Evolutionary conservation across 2,113 vertebrate species (phyloP).

Genomic region (Oryctolagus cuniculus): mOryCun1.1 NC_091447.1:25285501-25286000

Average conservation of each 20-base stretch:
- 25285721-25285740: constrained; percentile 34
- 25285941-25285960: background rate
- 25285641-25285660: constrained; percentile 7
- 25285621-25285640: background rate
- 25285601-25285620: constrained; percentile 11
- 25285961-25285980: background rate
- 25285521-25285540: background rate
- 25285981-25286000: background rate
- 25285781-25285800: background rate
- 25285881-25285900: background rate
- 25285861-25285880: background rate
- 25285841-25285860: background rate
- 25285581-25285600: background rate
- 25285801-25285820: background rate
- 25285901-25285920: background rate
- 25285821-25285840: background rate
- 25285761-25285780: background rate
- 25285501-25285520: background rate
- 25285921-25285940: background rate
- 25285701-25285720: constrained; percentile 16
- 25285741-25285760: background rate
- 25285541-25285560: constrained; percentile 17
- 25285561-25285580: background rate
- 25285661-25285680: background rate
- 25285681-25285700: constrained; percentile 31